Base-by-base conservation (phyloP, 64 coral and sea anemone genomes). In the Montipora capricornis region DNA sequence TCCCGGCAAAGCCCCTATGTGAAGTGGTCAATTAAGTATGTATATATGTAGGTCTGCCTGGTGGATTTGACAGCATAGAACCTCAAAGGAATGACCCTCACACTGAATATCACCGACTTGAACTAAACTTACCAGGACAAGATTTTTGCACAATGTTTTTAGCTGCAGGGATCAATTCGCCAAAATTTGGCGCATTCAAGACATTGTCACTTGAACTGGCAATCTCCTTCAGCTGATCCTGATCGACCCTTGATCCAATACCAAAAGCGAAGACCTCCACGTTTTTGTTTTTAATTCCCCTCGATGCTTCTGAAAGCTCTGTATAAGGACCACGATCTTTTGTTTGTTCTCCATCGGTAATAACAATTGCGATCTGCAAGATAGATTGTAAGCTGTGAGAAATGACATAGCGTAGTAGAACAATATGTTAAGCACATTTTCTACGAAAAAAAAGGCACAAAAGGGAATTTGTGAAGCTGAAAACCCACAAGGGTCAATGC, bases 321-420 rank as follows among this genome's bases (percentile, higher is more conserved):
- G 46, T 76, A 9, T 85, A 95, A 4, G 78, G 55, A 4, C 87
- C 93, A 78, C 24, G 76, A 17, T 84, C 46, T 67, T 13, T 61
- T 59, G 92, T 94, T 71, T 95, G 93, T n/a, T 79, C 1, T 1
- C 92, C 92, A 8, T 94, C 92, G 5, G 92, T 94, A 19, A 94
- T 94, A n/a, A 94, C 84, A 62, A 94, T 88, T 19, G 84, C 83
- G 66, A 88, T 62, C 91, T 93, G 24, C 51, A 26, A 73, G 19
- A 47, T 15, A 47, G 37, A 53, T 71, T 37, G 37, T 37, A 37
- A 37, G 37, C 37, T 37, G 37, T 37, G 37, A 37, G 37, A 37
- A 37, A 37, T 37, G 37, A 37, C 37, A 37, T 37, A 37, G 37
- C 37, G 37, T 37, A 37, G 37, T 37, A 37, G 37, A 37, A 37